Evolutionary conservation across 2,113 vertebrate genomes (phyloP).

Genomic region (Lophura nycthemera): DNA sequence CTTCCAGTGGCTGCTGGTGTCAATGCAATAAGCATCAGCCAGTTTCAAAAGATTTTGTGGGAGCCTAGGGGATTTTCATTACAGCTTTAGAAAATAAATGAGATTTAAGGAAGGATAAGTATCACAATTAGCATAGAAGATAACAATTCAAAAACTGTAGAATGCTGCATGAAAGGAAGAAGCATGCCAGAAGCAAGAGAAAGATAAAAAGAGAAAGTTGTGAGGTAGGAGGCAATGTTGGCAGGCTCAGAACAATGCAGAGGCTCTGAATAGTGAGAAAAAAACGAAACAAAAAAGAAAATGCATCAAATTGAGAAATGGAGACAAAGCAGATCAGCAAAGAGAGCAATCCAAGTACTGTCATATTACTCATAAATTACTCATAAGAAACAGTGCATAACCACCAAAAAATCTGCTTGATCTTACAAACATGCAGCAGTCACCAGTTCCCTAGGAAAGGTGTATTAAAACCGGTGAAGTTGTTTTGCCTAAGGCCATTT

Average conservation of each 20-base stretch:
- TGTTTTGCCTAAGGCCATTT: not conserved
- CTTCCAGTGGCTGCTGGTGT: not conserved
- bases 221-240: not conserved
- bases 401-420: not conserved
- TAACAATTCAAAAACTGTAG: not conserved
- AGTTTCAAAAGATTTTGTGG: not conserved
- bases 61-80: not conserved
- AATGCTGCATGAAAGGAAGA: not conserved
- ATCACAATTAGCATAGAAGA: not conserved
- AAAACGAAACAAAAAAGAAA: not conserved
- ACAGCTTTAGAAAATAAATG: not conserved
- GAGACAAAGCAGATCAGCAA: not conserved
- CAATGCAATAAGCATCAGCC: not conserved
- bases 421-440: not conserved
- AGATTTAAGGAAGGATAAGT: constrained; percentile 9
- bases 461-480: not conserved
- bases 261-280: not conserved
- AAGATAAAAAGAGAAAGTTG: constrained; percentile 6
- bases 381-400: not conserved
- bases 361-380: not conserved
- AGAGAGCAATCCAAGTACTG: not conserved
- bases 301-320: not conserved
- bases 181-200: constrained; percentile 29
- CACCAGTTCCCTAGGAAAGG: not conserved
- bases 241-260: not conserved